Percentiles rank a stretch among this genome's conserved stretches.
Evolutionary conservation across 2,113 vertebrate genomes (phyloP).

Genomic region (Ictalurus punctatus): DNA sequence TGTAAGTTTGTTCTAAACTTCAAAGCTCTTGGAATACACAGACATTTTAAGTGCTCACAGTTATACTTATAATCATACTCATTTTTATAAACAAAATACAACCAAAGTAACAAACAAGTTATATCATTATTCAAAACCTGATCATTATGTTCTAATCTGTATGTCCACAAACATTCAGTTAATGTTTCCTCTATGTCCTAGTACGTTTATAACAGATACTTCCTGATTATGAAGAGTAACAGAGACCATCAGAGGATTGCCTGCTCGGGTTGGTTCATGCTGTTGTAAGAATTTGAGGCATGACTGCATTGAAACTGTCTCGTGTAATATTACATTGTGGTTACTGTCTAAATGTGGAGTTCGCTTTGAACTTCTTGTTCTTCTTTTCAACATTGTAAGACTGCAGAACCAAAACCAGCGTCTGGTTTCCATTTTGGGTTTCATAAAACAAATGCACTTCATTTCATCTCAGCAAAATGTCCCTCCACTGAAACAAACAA

Average conservation of each 20-base stretch:
- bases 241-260: conserved; percentile 15
- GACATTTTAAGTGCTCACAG: background rate
- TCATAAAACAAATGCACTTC: conserved; percentile 30
- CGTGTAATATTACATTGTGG: conserved; percentile 57
- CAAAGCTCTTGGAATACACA: background rate
- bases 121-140: background rate
- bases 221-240: conserved; percentile 16
- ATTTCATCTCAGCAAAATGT: conserved; percentile 20
- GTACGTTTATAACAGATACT: conserved; percentile 5
- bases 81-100: background rate
- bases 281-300: conserved; percentile 54
- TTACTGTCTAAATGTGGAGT: conserved; percentile 48
- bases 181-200: conserved; percentile 5
- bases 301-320: conserved; percentile 47
- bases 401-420: conserved; percentile 30
- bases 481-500: background rate
- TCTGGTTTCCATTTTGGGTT: conserved; percentile 47
- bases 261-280: conserved; percentile 40
- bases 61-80: background rate
- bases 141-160: background rate
- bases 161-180: background rate
- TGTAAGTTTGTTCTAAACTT: background rate
- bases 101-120: background rate
- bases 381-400: conserved; percentile 51
- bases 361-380: conserved; percentile 54